Evolutionary conservation across 2,113 vertebrate species (phyloP).

Genomic region (Zapornia atra): DNA sequence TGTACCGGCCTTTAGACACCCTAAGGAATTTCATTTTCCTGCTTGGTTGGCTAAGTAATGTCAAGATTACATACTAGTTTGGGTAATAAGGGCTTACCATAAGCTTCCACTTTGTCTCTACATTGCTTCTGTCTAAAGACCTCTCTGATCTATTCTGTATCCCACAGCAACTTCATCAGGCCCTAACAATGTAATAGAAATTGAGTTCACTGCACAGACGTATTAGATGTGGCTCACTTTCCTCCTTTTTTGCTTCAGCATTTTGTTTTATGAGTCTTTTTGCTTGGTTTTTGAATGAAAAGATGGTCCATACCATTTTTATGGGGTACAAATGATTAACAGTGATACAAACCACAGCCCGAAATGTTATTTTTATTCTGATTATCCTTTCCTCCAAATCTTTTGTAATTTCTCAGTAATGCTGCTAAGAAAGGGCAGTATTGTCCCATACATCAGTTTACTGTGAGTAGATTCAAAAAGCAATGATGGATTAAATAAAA

Average conservation of each 20-base stretch:
- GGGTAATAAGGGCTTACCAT: neutral
- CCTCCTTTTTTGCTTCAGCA: neutral
- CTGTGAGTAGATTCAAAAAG: neutral
- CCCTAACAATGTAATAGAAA: neutral
- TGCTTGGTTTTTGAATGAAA: neutral
- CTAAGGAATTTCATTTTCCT: neutral
- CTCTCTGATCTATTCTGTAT: neutral
- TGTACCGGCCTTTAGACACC: neutral
- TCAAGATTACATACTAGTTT: neutral
- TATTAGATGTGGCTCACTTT: neutral
- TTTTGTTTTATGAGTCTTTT: neutral
- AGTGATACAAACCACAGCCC: neutral
- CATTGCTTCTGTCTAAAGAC: neutral
- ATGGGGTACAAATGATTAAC: neutral
- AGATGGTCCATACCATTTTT: neutral
- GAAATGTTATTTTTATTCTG: neutral
- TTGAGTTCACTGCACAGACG: neutral
- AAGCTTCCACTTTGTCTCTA: neutral
- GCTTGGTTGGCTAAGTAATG: neutral
- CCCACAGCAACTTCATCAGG: neutral
- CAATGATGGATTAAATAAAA: neutral
- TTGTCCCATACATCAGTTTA: neutral
- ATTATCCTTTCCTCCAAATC: accelerated
- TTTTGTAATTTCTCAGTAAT: neutral
- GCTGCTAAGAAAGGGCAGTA: neutral